Percentiles rank a stretch among this genome's conserved stretches.
Conservation (phyloP, 2,113 vertebrate species). For the Melanostigma gelatinosum region DNA sequence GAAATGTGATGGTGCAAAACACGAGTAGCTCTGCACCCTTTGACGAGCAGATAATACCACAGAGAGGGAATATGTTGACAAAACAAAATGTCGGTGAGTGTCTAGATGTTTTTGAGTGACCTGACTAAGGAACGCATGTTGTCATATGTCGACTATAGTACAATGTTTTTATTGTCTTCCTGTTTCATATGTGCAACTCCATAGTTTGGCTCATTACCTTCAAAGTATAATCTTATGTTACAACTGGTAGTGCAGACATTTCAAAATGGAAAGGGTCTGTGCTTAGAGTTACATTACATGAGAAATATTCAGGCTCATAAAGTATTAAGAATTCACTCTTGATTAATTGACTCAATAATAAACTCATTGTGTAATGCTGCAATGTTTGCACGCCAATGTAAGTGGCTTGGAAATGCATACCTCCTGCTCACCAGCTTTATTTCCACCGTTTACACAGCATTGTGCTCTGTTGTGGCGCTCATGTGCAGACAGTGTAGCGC, state of each 20-base stretch:
- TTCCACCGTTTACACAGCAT: background rate
- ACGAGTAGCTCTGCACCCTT: conserved; percentile 9
- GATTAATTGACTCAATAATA: background rate
- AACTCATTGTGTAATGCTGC: background rate
- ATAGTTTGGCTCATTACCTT: background rate
- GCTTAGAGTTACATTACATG: background rate
- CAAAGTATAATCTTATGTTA: background rate
- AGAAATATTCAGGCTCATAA: background rate
- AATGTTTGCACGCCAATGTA: background rate
- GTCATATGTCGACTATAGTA: background rate
- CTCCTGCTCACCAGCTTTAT: background rate
- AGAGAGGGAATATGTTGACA: conserved; percentile 2
- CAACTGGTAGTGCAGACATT: background rate
- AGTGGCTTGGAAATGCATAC: conserved; percentile 11
- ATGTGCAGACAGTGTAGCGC: conserved; percentile 33
- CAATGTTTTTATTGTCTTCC: background rate
- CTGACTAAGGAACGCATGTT: background rate
- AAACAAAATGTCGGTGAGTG: background rate
- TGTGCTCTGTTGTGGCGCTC: background rate
- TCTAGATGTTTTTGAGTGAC: background rate
- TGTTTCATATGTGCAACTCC: background rate
- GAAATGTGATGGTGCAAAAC: conserved; percentile 7
- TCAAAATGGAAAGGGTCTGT: background rate
- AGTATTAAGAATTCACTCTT: background rate
- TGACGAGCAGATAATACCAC: conserved; percentile 22